Evolutionary conservation across 2,888 invertebrate genomes (phyloP), one percentile per base, ranked within the genome.

Genomic region (Stictocephala bisonia): DNA sequence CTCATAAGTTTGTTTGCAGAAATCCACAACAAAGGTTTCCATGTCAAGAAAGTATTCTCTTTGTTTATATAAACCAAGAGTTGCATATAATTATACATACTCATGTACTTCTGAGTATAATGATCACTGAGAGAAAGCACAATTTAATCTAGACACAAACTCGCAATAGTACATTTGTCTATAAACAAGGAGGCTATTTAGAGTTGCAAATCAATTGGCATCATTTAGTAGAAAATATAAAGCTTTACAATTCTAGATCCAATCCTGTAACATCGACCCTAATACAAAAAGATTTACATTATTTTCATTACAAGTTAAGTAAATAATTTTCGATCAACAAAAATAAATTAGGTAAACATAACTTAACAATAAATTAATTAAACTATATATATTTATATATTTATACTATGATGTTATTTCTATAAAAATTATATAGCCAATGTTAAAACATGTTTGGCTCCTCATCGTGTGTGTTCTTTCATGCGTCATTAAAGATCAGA

Each of bases 201-300:
- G n/a, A n/a, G n/a, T n/a, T n/a, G n/a, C n/a, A n/a, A n/a, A n/a
- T n/a, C n/a, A n/a, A 60, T 9, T 60, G 15, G 9, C 18, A 60
- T 35, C 40, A 40, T 40, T 60, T 22, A 60, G 60, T 60, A 60
- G 40, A 60, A 60, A 60, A 60, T 40, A 60, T 60, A 60, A 60
- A 60, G 60, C 60, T 60, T 60, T 60, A 60, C 60, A 60, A 56
- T 29, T 60, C 60, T 60, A 60, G 35, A 31, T 35, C 31, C 31
- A 35, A 35, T 60, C 60, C 60, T 40, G 60, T 40, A 40, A 13
- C 27, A 56, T 60, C 60, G 18, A 35, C 35, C 40, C 40, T 35
- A 60, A 35, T 60, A 60, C 60, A 60, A 60, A 51, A 60, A 60
- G 60, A 60, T 60, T 60, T 60, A 60, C 60, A 60, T 60, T 60